These are phyloP conservation scores for Chesias legatella DNA, from an alignment of 2,888 invertebrate genomes.

Conservation along the genomic window DNA sequence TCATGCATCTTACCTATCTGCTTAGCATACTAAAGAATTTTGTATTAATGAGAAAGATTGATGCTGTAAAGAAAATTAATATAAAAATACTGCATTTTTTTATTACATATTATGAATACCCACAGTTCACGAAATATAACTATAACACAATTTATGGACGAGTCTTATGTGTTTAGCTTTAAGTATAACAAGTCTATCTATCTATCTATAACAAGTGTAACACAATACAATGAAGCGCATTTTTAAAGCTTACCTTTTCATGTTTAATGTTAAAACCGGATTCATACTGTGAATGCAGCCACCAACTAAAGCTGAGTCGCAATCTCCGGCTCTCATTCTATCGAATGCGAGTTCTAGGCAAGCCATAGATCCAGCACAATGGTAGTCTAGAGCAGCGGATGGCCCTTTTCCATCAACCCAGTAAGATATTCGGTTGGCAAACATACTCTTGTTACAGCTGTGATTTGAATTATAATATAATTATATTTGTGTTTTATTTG, in stretches of 20 bases:
- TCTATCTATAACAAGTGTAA: too few species aligned
- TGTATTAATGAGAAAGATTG: too few species aligned
- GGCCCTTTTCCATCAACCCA: constrained; percentile 51
- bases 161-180: too few species aligned
- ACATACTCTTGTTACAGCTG: constrained; percentile 50
- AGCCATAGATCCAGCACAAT: constrained; percentile 43
- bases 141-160: too few species aligned
- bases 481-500: too few species aligned
- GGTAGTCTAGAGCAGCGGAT: constrained; percentile 42
- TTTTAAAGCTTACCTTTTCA: constrained; percentile 41
- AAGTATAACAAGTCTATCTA: too few species aligned
- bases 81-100: background rate
- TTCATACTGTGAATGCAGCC: constrained; percentile 79
- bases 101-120: constrained; percentile 1
- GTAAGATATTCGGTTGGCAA: constrained; percentile 51
- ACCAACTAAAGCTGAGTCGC: constrained; percentile 78
- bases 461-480: background rate
- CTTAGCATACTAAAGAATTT: too few species aligned
- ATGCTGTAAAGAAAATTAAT: too few species aligned
- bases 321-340: constrained; percentile 42
- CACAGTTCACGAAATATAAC: too few species aligned
- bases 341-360: constrained; percentile 47
- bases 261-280: constrained; percentile 49
- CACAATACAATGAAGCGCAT: too few species aligned
- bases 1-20: too few species aligned